Percentiles rank a stretch among this genome's conserved stretches.
Evolutionary conservation across 2,888 invertebrate species (phyloP).

Genomic region (Cyclophora albipunctata): DNA sequence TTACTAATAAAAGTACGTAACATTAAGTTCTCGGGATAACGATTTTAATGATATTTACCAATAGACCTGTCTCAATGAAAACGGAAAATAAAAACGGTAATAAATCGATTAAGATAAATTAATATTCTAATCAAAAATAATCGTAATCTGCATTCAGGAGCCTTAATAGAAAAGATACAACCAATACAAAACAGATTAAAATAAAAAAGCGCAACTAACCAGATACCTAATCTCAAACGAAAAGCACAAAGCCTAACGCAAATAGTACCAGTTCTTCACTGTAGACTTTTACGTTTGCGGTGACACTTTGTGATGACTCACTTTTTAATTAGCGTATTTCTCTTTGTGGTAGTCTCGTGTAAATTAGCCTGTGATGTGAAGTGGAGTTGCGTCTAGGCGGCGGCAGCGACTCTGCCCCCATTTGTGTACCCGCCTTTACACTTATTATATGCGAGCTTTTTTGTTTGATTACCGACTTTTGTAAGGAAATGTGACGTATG

Average conservation of each 20-base stretch:
- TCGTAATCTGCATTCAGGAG: no score
- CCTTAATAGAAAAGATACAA: no score
- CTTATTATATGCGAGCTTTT: background rate
- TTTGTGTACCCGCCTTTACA: conserved; percentile 5
- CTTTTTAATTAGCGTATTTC: conserved; percentile 72
- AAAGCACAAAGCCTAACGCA: conserved; percentile 30
- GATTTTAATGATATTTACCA: no score
- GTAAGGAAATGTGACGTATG: background rate
- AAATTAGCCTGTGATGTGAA: conserved; percentile 69
- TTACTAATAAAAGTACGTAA: background rate
- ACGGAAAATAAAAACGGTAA: no score
- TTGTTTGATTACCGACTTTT: no score
- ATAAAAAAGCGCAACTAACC: background rate
- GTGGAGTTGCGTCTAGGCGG: conserved; percentile 21
- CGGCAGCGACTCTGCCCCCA: conserved; percentile 5
- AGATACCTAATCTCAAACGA: conserved; percentile 21
- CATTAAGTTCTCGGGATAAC: no score
- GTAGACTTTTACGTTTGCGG: conserved; percentile 39
- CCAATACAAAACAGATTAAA: background rate
- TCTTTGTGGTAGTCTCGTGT: conserved; percentile 59
- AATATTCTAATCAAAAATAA: no score
- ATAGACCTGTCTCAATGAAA: no score
- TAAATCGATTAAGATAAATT: no score
- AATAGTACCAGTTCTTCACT: conserved; percentile 19
- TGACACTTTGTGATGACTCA: conserved; percentile 67